Conservation (phyloP, 2,797 vertebrate species). For the Darevskia mixta region DNA sequence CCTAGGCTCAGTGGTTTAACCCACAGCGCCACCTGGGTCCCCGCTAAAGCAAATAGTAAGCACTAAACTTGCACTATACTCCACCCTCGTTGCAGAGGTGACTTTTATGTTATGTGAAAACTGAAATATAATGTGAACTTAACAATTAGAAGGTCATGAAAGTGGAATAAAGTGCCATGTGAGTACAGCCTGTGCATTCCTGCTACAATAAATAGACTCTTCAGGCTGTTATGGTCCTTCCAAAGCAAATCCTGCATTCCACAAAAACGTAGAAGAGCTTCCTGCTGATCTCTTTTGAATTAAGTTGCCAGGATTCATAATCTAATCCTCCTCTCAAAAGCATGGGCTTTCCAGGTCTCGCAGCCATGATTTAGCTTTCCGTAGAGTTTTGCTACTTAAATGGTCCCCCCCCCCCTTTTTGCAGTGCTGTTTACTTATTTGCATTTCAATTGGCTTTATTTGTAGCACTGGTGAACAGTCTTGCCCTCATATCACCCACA, state of each 20-base stretch:
- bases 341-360: background rate
- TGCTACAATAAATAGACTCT: background rate
- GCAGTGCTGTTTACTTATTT: background rate
- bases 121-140: too few species aligned
- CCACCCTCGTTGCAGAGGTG: too few species aligned
- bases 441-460: background rate
- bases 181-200: background rate
- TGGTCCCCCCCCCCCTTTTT: too few species aligned
- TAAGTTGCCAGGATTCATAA: background rate
- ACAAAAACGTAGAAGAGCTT: background rate
- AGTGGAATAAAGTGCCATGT: too few species aligned
- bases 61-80: too few species aligned
- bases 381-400: background rate
- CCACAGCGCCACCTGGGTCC: too few species aligned
- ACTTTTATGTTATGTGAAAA: too few species aligned
- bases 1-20: too few species aligned
- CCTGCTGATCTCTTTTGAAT: background rate
- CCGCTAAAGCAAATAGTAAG: too few species aligned
- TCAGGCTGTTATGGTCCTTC: background rate
- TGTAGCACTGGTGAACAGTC: background rate
- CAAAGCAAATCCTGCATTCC: background rate
- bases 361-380: background rate
- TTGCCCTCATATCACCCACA: background rate
- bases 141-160: too few species aligned
- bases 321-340: background rate